Percentiles rank a stretch among this genome's conserved stretches.
Conservation (phyloP, 2,113 vertebrate genomes). For the Lampris incognitus region DNA sequence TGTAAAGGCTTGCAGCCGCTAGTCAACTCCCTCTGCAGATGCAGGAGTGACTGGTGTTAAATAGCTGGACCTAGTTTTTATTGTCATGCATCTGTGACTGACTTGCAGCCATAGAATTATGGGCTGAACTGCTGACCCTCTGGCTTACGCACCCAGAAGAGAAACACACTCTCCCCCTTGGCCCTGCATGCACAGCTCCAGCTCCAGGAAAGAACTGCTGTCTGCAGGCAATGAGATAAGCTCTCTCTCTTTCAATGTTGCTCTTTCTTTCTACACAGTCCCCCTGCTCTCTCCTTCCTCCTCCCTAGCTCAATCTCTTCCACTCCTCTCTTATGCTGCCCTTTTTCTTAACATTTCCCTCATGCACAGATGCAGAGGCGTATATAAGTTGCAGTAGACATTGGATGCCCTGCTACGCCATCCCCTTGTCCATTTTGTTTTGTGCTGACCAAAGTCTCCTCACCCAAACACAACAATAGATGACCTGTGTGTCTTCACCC, state of each 20-base stretch:
- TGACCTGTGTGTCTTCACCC: conserved; percentile 64
- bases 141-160: conserved; percentile 49
- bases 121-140: conserved; percentile 69
- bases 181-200: conserved; percentile 19
- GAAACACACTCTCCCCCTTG: conserved; percentile 31
- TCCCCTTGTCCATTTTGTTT: conserved; percentile 63
- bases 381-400: conserved; percentile 13
- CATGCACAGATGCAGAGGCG: not conserved
- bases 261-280: conserved; percentile 11
- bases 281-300: conserved; percentile 13
- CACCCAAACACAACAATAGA: conserved; percentile 54
- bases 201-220: conserved; percentile 67
- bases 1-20: conserved; percentile 22
- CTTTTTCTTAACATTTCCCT: conserved; percentile 16
- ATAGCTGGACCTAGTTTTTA: conserved; percentile 45
- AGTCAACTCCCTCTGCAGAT: conserved; percentile 26
- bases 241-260: conserved; percentile 31
- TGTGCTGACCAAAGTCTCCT: conserved; percentile 65
- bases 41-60: conserved; percentile 65
- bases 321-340: not conserved
- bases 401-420: conserved; percentile 14
- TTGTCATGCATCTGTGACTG: conserved; percentile 50
- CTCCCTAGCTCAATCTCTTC: not conserved
- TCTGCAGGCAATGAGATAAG: conserved; percentile 76
- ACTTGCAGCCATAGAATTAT: conserved; percentile 63